Conservation (phyloP, 2,888 invertebrate genomes). For the Himalopsyche anomala region DNA sequence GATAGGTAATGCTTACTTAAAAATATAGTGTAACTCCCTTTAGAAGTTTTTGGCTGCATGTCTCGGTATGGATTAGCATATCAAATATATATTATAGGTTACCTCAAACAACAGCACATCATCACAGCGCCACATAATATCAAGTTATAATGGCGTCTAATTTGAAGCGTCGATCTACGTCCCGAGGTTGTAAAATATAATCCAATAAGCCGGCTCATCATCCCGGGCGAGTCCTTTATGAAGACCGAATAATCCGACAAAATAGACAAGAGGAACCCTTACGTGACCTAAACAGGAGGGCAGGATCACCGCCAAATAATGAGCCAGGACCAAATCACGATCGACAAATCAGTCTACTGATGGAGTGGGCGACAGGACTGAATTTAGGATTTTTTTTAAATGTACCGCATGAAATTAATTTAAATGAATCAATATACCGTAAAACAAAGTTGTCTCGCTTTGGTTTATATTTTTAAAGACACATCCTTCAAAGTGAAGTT, state of each 20-base stretch:
- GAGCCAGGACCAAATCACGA: constrained; percentile 10
- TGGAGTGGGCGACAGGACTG: neutral
- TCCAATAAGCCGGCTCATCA: constrained; percentile 6
- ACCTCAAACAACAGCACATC: neutral
- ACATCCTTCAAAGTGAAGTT: too few relatives aligned
- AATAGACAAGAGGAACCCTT: constrained; percentile 16
- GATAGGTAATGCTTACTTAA: too few relatives aligned
- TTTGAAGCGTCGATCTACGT: constrained; percentile 21
- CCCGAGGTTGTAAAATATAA: constrained; percentile 22
- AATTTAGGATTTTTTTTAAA: neutral
- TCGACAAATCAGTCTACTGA: constrained; percentile 2
- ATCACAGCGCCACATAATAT: neutral
- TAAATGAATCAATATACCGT: too few relatives aligned
- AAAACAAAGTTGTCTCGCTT: too few relatives aligned
- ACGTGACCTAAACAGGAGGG: constrained; percentile 18
- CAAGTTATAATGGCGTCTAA: constrained; percentile 11
- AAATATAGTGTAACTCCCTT: too few relatives aligned
- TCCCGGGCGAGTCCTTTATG: constrained; percentile 8
- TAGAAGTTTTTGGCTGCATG: too few relatives aligned
- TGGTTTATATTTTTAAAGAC: too few relatives aligned
- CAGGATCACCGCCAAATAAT: constrained; percentile 20
- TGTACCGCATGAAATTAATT: too few relatives aligned
- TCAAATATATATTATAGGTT: neutral
- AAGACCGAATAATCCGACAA: constrained; percentile 9
- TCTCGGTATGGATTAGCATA: neutral